Evolutionary conservation across 1,140 invertebrate genomes (phyloP).

Genomic region (Drosophila baimaii): DNA sequence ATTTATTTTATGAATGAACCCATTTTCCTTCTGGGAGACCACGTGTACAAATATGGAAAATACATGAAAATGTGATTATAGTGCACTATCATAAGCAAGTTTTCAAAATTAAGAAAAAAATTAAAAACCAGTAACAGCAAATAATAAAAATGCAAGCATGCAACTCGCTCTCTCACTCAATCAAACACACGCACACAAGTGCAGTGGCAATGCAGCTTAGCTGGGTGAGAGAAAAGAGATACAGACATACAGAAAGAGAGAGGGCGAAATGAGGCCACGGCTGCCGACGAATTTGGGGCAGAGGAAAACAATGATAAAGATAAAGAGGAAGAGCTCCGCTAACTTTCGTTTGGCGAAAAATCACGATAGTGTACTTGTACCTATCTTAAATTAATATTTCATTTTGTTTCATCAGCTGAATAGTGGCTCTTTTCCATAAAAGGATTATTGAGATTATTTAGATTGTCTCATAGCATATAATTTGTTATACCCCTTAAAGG

Average conservation of each 20-base stretch:
- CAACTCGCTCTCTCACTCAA: slow-evolving; percentile 8
- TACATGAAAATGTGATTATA: neutral
- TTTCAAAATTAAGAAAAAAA: slow-evolving; percentile 25
- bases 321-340: slow-evolving; percentile 19
- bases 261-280: slow-evolving; percentile 68
- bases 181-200: slow-evolving; percentile 15
- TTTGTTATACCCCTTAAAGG: too few relatives aligned
- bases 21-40: too few relatives aligned
- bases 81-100: slow-evolving; percentile 1
- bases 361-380: neutral
- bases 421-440: neutral
- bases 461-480: too few relatives aligned
- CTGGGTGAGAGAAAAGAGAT: slow-evolving; percentile 20
- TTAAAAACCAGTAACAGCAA: slow-evolving; percentile 52
- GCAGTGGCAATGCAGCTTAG: slow-evolving; percentile 49
- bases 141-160: slow-evolving; percentile 63
- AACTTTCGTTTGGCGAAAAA: slow-evolving; percentile 64
- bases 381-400: too few relatives aligned
- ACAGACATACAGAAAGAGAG: slow-evolving; percentile 3
- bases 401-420: neutral
- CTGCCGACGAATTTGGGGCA: slow-evolving; percentile 68
- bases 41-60: too few relatives aligned
- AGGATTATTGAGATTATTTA: neutral
- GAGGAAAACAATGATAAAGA: slow-evolving; percentile 12
- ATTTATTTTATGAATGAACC: too few relatives aligned